These are phyloP conservation scores for Eupithecia exiguata DNA, from an alignment of 2,888 invertebrate species.

Conservation along the genomic window DNA sequence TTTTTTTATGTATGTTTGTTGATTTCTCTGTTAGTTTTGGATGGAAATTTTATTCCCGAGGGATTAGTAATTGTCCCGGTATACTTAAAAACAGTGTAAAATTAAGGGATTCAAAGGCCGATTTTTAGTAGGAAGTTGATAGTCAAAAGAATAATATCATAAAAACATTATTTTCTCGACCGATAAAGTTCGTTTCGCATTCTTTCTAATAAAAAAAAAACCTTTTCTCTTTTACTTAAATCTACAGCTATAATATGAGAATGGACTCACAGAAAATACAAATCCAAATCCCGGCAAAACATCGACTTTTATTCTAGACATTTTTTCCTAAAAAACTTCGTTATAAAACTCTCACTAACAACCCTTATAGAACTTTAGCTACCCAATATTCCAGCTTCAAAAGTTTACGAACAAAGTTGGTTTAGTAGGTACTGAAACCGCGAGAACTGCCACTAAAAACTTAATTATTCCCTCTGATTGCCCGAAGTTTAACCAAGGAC, in stretches of 20 bases:
- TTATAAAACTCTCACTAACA: not conserved
- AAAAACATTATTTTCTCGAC: too few species aligned
- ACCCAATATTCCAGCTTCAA: not conserved
- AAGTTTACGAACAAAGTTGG: conserved; percentile 10
- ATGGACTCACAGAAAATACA: not conserved
- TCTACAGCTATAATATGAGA: not conserved
- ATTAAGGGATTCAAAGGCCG: too few species aligned
- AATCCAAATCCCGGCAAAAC: not conserved
- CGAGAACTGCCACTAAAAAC: not conserved
- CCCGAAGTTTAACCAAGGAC: not conserved
- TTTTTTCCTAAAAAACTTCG: not conserved
- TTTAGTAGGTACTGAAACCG: not conserved
- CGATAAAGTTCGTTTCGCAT: too few species aligned
- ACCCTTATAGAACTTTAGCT: not conserved
- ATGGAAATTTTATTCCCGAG: too few species aligned
- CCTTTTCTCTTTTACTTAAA: not conserved
- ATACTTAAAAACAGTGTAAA: too few species aligned
- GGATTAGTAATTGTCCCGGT: too few species aligned
- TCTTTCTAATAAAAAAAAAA: too few species aligned
- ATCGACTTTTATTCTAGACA: not conserved
- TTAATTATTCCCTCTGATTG: not conserved
- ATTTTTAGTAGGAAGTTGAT: too few species aligned
- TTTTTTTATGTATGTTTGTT: too few species aligned
- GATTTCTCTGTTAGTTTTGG: too few species aligned
- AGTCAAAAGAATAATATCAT: too few species aligned